Base-by-base conservation (phyloP, 2,888 invertebrate genomes). In the Phengaris alcon region DNA sequence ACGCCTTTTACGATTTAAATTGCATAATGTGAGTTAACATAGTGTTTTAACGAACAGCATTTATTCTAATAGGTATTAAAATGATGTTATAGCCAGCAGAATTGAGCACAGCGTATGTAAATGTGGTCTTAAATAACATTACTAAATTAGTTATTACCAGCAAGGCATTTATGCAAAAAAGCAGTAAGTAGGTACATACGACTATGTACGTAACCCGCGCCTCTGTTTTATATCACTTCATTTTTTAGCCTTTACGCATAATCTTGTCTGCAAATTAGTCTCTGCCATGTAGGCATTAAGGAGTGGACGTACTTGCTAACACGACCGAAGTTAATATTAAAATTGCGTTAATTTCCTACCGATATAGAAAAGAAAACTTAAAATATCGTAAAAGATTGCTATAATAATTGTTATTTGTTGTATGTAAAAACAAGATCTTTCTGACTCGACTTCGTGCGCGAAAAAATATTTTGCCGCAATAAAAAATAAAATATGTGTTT, bases 141-240 rank as follows among this genome's bases (percentile, higher is more conserved):
- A 77, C 79, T 77, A 79, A 79, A 78, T 79, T 79, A 78, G 77
- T 74, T 74, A 75, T 75, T 68, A 77, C 80, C 75, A 77, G 77
- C 73, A 64, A 64, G 74, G 78, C 76, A 78, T 79, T 79, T 77
- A 79, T 79, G 78, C 79, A 79, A 80, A 80, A 79, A 80, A 78
- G 77, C 68, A 75, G 76, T 76, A 76, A 75, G 78, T 76, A 76
- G 74, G 78, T 78, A 75, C 76, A 75, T 57, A 75, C 74, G 74
- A 46, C 54, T 79, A 81, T 77, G 79, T 82, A 81, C 79, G 78
- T 79, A 68, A 77, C 76, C 73, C 78, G 77, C 79, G 78, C 76
- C 76, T 79, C 77, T 69, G 75, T 70, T 75, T 57, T 76, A 76
- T 76, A 68, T 75, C 74, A 75, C 73, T 76, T 55, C 57, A 75